phyloP scores from a whole-genome alignment of 2,113 vertebrate species.

The Scortum barcoo region DNA sequence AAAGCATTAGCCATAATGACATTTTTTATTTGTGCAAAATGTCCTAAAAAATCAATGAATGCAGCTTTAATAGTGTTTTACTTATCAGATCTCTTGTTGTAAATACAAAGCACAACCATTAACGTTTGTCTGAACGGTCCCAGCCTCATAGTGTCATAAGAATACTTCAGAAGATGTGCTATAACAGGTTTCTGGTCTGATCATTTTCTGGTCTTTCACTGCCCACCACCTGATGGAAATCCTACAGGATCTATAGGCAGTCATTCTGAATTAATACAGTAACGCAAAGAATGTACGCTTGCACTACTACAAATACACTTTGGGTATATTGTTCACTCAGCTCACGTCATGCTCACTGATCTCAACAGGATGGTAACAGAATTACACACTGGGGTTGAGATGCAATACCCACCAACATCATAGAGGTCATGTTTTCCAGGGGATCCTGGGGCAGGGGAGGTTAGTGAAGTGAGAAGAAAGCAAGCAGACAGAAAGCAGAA shows the following conservation, averaged over 20 bases:
- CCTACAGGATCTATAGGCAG: neutral
- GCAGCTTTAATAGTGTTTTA: neutral
- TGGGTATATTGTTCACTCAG: neutral
- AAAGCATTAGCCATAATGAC: neutral
- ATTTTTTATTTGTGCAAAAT: neutral
- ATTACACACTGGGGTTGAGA: constrained; percentile 1
- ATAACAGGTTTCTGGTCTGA: neutral
- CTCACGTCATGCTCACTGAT: neutral
- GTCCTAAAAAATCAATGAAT: neutral
- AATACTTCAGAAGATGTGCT: neutral
- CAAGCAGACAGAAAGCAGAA: constrained; percentile 54
- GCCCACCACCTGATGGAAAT: neutral
- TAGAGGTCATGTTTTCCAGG: constrained; percentile 80
- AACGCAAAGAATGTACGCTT: neutral
- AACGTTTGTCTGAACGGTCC: neutral
- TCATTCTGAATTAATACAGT: neutral
- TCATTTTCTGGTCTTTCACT: neutral
- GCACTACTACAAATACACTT: neutral
- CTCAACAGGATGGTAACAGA: neutral
- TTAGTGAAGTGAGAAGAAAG: constrained; percentile 62
- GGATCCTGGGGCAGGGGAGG: constrained; percentile 72
- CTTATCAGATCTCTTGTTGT: neutral
- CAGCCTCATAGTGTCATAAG: neutral
- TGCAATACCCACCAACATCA: constrained; percentile 77
- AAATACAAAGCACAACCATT: neutral